phyloP scores from a whole-genome alignment of 2,797 vertebrate genomes.

The Mormyrops attenuatus region DNA sequence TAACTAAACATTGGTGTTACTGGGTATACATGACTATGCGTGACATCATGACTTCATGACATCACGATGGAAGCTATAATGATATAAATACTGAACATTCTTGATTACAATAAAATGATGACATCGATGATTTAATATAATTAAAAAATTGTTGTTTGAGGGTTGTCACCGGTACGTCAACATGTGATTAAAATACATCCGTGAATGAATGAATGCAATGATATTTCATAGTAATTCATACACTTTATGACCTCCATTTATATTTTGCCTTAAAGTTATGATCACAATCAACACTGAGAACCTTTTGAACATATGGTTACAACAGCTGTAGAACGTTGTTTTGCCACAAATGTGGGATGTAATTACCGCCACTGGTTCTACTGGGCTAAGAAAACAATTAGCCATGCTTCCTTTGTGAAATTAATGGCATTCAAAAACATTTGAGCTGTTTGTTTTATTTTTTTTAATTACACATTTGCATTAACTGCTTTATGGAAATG shows the following conservation, averaged over 20 bases:
- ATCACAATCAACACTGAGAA: slow-evolving; percentile 1
- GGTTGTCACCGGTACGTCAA: not conserved
- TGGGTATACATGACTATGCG: not conserved
- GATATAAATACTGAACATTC: not conserved
- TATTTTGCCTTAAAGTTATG: slow-evolving; percentile 12
- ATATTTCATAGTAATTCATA: not conserved
- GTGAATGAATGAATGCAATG: not conserved
- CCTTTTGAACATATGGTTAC: slow-evolving; percentile 21
- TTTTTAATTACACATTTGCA: slow-evolving; percentile 42
- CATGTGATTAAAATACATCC: not conserved
- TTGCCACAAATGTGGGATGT: slow-evolving; percentile 41
- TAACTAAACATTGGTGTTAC: not conserved
- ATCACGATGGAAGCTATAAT: not conserved
- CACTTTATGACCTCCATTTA: not conserved
- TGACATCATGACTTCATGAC: not conserved
- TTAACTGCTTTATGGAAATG: slow-evolving; percentile 28
- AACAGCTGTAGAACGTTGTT: slow-evolving; percentile 23
- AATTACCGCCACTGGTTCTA: slow-evolving; percentile 46
- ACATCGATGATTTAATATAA: not conserved
- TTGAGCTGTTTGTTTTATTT: slow-evolving; percentile 29
- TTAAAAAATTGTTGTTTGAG: not conserved
- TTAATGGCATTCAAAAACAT: slow-evolving; percentile 49
- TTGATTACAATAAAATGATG: not conserved
- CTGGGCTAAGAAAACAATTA: slow-evolving; percentile 46
- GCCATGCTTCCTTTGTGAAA: slow-evolving; percentile 47